phyloP scores from a whole-genome alignment of 1,140 invertebrate species.

The Philopotamus ludificatus region DNA sequence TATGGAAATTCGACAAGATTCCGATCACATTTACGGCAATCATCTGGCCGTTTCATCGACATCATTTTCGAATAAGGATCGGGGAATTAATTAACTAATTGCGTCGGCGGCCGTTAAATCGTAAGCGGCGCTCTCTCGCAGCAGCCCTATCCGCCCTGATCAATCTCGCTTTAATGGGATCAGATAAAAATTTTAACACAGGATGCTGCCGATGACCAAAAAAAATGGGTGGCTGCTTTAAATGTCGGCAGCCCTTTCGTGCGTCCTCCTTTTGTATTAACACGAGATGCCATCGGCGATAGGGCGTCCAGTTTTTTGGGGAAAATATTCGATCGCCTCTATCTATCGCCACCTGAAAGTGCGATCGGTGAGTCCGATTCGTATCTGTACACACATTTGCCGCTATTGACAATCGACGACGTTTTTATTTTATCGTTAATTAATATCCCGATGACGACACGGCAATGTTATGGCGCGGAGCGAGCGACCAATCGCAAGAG shows the following conservation, averaged over 20 bases:
- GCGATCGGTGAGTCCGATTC: conserved; percentile 31
- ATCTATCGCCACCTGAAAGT: conserved; percentile 8
- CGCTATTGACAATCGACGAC: too few species aligned
- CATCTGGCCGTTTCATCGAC: too few species aligned
- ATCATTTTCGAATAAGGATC: too few species aligned
- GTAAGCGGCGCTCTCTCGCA: too few species aligned
- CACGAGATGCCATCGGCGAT: conserved; percentile 15
- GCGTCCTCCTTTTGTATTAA: conserved; percentile 4
- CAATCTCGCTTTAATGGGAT: conserved; percentile 27
- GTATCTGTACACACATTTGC: conserved; percentile 32
- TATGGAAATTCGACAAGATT: too few species aligned
- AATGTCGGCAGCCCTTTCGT: conserved; percentile 10
- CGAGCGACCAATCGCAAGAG: too few species aligned
- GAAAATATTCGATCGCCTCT: conserved; percentile 3
- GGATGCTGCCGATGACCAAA: conserved; percentile 25
- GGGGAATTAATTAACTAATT: too few species aligned
- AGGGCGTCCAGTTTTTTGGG: not conserved
- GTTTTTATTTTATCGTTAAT: too few species aligned
- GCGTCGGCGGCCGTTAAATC: too few species aligned
- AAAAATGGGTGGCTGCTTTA: conserved; percentile 3
- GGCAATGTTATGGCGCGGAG: too few species aligned
- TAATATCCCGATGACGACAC: too few species aligned
- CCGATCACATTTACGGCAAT: too few species aligned
- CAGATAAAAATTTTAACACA: conserved; percentile 26
- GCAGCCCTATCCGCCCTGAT: conserved; percentile 19